phyloP scores from a whole-genome alignment of 2,888 invertebrate genomes.

The Rhyacophila evoluta region DNA sequence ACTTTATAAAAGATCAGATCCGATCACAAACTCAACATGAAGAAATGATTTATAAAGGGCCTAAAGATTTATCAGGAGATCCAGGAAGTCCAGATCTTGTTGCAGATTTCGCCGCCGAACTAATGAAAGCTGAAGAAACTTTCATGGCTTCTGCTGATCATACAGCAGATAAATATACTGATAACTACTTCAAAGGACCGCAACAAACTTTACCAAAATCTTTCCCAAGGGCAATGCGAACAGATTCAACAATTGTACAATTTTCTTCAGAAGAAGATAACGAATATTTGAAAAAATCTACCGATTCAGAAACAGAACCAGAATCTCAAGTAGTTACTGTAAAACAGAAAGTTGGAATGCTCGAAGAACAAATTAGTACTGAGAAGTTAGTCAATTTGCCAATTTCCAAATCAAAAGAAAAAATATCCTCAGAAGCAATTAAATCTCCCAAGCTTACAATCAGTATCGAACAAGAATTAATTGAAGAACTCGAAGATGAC shows the following conservation, averaged over 20 bases:
- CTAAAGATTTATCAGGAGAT: slow-evolving; percentile 32
- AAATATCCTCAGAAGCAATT: slow-evolving; percentile 40
- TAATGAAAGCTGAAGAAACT: slow-evolving; percentile 54
- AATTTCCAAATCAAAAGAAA: slow-evolving; percentile 27
- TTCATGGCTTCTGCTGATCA: slow-evolving; percentile 52
- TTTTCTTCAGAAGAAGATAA: slow-evolving; percentile 70
- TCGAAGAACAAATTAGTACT: slow-evolving; percentile 45
- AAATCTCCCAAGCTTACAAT: slow-evolving; percentile 47
- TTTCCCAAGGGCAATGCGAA: slow-evolving; percentile 65
- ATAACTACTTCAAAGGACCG: slow-evolving; percentile 58
- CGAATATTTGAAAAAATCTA: slow-evolving; percentile 68
- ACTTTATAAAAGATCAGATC: slow-evolving; percentile 67
- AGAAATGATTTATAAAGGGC: slow-evolving; percentile 31
- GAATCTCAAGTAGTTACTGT: slow-evolving; percentile 67
- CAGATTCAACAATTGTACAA: slow-evolving; percentile 69
- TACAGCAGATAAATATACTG: slow-evolving; percentile 50
- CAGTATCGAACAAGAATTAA: slow-evolving; percentile 43
- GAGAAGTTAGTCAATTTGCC: slow-evolving; percentile 23
- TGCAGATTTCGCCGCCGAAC: slow-evolving; percentile 50
- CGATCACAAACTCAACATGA: slow-evolving; percentile 42
- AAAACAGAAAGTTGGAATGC: slow-evolving; percentile 55
- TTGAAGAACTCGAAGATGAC: slow-evolving; percentile 38
- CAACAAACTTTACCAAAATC: slow-evolving; percentile 59
- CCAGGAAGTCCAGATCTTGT: slow-evolving; percentile 51
- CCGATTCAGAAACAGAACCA: slow-evolving; percentile 70